Evolutionary conservation across 2,888 invertebrate genomes (phyloP).

Genomic region (Cryptus armator): DNA sequence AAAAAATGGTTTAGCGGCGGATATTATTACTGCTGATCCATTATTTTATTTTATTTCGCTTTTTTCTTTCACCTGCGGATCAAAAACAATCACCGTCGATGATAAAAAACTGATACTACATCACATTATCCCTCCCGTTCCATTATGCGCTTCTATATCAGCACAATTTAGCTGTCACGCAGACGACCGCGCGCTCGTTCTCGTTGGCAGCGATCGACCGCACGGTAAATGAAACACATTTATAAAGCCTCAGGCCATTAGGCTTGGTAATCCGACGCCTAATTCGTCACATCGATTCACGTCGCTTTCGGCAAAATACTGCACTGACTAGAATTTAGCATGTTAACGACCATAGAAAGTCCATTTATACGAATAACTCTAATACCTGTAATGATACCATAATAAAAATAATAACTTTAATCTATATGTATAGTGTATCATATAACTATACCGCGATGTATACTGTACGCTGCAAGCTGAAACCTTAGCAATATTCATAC

Average conservation of each 20-base stretch:
- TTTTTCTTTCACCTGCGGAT: neutral
- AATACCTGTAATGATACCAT: neutral
- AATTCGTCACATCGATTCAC: constrained; percentile 63
- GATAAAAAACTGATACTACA: neutral
- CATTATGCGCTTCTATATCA: constrained; percentile 5
- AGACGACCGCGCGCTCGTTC: constrained; percentile 36
- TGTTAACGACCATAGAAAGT: neutral
- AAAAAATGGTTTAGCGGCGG: no score
- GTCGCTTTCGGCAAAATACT: neutral
- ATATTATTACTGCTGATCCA: no score
- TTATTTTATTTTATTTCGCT: no score
- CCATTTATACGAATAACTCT: neutral
- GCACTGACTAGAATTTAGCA: neutral
- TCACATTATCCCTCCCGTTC: neutral
- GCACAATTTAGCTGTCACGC: constrained; percentile 18
- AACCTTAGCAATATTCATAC: constrained; percentile 9
- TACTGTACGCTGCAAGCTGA: neutral
- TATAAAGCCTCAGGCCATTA: constrained; percentile 50
- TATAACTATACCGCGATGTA: neutral
- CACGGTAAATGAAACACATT: constrained; percentile 61
- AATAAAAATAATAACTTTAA: neutral
- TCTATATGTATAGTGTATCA: neutral
- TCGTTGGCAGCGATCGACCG: constrained; percentile 62
- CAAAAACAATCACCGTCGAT: neutral
- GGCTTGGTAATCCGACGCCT: constrained; percentile 42